Evolutionary conservation across 2,797 vertebrate species (phyloP).

Genomic region (Squalus acanthias): DNA sequence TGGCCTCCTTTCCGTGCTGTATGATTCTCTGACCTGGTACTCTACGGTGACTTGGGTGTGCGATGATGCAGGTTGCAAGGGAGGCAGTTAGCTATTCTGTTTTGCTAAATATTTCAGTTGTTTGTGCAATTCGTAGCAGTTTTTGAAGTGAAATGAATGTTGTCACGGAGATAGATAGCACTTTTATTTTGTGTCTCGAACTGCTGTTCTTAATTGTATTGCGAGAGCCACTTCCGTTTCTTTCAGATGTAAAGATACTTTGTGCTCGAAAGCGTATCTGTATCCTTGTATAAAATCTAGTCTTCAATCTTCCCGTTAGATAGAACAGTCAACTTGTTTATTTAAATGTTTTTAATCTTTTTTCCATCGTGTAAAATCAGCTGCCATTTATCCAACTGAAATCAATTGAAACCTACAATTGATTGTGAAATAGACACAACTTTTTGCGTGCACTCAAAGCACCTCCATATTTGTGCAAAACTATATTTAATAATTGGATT

Average conservation of each 20-base stretch:
- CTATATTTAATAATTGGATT: not conserved
- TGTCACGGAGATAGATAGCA: no score
- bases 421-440: not conserved
- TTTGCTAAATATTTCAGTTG: not conserved
- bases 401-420: not conserved
- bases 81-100: not conserved
- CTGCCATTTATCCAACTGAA: not conserved
- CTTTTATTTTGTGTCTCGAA: not conserved
- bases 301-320: not conserved
- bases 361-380: not conserved
- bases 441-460: not conserved
- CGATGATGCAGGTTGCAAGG: no score
- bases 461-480: not conserved
- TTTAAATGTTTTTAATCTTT: not conserved
- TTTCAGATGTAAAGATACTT: not conserved
- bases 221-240: not conserved
- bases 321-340: not conserved
- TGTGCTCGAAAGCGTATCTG: not conserved
- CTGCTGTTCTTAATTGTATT: slow-evolving; percentile 8
- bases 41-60: not conserved
- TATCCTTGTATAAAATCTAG: not conserved
- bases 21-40: not conserved
- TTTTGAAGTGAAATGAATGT: not conserved
- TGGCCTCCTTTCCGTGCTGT: not conserved
- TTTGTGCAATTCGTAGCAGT: not conserved